Percentiles rank a stretch among this genome's conserved stretches.
Conservation (phyloP, 2,888 invertebrate genomes). For the Mythimna lalbum region DNA sequence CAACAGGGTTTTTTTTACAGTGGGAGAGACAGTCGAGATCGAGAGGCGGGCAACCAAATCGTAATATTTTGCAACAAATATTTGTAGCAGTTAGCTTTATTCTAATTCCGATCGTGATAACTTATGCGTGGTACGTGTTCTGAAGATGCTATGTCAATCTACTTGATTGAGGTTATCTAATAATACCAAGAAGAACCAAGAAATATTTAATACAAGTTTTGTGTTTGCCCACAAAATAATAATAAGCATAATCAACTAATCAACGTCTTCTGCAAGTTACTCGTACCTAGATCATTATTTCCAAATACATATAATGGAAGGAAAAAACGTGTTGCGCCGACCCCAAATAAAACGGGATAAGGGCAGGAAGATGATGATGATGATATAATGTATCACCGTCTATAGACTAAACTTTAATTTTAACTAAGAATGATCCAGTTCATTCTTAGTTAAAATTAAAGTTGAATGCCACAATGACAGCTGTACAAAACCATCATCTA, state of each 20-base stretch:
- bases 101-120: slow-evolving; percentile 3
- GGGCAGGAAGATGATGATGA: too few relatives aligned
- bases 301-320: neutral
- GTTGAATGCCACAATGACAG: neutral
- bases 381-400: too few relatives aligned
- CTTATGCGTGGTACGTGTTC: slow-evolving; percentile 1
- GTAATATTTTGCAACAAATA: neutral
- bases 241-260: neutral
- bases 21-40: too few relatives aligned
- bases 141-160: neutral
- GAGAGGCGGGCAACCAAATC: neutral
- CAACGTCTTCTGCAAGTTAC: neutral
- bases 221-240: neutral
- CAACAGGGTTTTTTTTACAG: too few relatives aligned
- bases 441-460: too few relatives aligned
- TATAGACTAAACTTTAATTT: neutral
- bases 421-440: neutral
- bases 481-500: too few relatives aligned
- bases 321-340: too few relatives aligned
- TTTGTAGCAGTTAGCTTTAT: neutral
- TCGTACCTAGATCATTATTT: neutral
- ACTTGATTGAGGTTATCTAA: slow-evolving; percentile 1
- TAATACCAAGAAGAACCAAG: neutral
- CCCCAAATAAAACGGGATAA: too few relatives aligned
- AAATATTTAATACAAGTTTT: neutral